phyloP scores from a whole-genome alignment of 2,797 vertebrate species.

The Crax fasciolata region DNA sequence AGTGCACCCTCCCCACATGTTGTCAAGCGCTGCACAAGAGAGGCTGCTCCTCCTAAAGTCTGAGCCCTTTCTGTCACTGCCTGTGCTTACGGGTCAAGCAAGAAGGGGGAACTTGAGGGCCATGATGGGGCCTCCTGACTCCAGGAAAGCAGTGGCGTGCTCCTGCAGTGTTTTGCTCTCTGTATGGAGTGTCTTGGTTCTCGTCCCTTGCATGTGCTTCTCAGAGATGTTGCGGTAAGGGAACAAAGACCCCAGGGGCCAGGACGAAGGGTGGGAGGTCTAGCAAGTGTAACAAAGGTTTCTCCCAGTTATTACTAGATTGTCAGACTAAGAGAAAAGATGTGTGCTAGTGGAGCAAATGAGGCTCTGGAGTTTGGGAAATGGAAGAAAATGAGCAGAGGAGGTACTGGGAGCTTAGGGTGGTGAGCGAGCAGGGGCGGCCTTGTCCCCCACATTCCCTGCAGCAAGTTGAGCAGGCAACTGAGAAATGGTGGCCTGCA shows the following conservation, averaged over 20 bases:
- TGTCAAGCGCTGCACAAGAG: background rate
- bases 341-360: background rate
- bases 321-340: background rate
- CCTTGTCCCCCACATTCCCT: background rate
- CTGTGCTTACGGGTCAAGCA: background rate
- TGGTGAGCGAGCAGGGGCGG: background rate
- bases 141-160: accelerated
- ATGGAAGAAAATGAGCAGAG: background rate
- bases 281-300: background rate
- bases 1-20: accelerated
- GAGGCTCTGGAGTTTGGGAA: background rate
- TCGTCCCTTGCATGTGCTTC: background rate
- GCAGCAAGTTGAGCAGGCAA: background rate
- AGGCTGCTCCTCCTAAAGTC: accelerated
- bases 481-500: background rate
- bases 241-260: background rate
- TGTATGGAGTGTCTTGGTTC: accelerated
- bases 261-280: background rate
- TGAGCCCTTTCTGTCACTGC: background rate
- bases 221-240: background rate
- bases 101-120: background rate
- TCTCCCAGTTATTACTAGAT: background rate
- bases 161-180: background rate
- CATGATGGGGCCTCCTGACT: background rate
- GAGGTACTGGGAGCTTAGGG: background rate